A percentile compares a stretch with the other conserved stretches of the same genome.
phyloP scores from a whole-genome alignment of 2,113 vertebrate genomes.

The Labeo rohita region DNA sequence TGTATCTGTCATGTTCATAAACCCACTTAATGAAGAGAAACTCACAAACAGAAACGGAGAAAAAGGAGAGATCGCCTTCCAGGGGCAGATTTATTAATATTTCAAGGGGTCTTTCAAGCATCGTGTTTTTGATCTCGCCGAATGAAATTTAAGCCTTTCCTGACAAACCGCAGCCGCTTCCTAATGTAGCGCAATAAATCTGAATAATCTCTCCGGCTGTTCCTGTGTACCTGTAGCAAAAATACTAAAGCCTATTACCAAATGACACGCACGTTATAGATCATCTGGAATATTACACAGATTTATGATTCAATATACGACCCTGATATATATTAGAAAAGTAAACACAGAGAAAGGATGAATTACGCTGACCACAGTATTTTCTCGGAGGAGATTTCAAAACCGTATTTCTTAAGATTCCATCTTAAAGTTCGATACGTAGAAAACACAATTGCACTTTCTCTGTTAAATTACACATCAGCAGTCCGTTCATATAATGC shows the following conservation, averaged over 20 bases:
- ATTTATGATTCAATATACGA: neutral
- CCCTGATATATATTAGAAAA: constrained; percentile 1
- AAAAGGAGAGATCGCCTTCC: neutral
- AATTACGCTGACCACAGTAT: neutral
- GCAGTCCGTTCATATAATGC: neutral
- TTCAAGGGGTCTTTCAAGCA: constrained; percentile 16
- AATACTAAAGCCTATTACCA: constrained; percentile 9
- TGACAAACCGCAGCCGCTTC: constrained; percentile 6
- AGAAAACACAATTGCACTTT: neutral
- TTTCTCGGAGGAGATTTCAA: neutral
- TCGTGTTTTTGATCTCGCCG: constrained; percentile 15
- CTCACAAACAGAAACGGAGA: neutral
- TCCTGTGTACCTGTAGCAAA: neutral
- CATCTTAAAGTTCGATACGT: too few species aligned
- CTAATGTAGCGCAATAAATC: neutral
- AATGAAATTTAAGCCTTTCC: constrained; percentile 8
- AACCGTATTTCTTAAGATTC: neutral
- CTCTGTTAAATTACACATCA: neutral
- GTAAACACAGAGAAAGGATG: neutral
- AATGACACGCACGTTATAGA: neutral
- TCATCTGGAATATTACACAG: constrained; percentile 11
- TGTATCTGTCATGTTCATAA: constrained; percentile 11
- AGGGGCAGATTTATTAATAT: constrained; percentile 23
- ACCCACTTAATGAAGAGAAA: constrained; percentile 30
- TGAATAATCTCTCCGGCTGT: constrained; percentile 28